Base-by-base conservation (phyloP, 2,113 vertebrate species). In the Pitta sordida region DNA sequence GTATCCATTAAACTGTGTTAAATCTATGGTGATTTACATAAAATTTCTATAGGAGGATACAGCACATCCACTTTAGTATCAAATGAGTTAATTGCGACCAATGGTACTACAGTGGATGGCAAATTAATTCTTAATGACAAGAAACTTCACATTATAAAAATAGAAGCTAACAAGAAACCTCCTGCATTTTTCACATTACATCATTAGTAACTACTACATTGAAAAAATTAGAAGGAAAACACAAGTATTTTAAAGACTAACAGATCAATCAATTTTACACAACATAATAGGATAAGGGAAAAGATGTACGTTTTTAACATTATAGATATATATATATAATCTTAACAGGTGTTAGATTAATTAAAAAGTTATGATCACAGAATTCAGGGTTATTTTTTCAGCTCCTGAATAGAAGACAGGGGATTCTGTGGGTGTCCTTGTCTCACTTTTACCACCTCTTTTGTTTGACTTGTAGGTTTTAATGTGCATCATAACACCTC, bases 401-500 rank as follows among this genome's bases (percentile, higher is more conserved):
- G 55, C 64, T 44, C 68, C 37, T 89, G 85, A 94, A 75, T 64
- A 83, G 55, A 94, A 92, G 77, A 93, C 78, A 51, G 56, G 53
- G 87, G 88, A 93, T 29, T 62, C 94, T 93, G 93, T 67, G 91
- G 79, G 81, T 95, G 96, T 94, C 96, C 96, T 97, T 95, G 88
- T 93, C 91, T 96, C 89, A 88, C 90, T 96, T 93, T 94, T 95
- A 86, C 91, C 94, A 96, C 53, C 92, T 92, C 79, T 92, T 94
- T 84, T 93, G 91, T 97, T 86, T 96, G 88, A 97, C 49, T 78
- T 93, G 91, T 82, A 92, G 87, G 78, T 97, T 97, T 95, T 97
- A 97, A 97, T 96, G 97, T 96, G 94, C 94, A 97, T 95, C 93
- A 91, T 97, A 96, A 97, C 93, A 97, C 95, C 95, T 97, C 97